phyloP scores from a whole-genome alignment of 2,113 vertebrate genomes.

The Glaucomys volans region DNA sequence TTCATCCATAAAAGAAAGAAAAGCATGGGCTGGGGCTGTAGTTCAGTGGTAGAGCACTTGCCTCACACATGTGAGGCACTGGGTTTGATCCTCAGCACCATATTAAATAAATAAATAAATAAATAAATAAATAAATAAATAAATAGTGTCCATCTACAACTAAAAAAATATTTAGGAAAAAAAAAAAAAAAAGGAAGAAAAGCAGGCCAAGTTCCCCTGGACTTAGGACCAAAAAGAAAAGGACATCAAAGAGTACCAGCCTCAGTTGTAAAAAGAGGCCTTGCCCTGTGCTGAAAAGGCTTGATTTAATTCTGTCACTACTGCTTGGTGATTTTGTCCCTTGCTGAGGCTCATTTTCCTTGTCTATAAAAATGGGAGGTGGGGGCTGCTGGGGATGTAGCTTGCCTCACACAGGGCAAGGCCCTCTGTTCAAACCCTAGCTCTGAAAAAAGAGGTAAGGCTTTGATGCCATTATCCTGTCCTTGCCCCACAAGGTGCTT shows the following conservation, averaged over 20 bases:
- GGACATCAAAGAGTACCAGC: too few relatives aligned
- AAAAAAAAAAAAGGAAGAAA: background rate
- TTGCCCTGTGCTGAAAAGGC: background rate
- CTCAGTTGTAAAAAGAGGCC: background rate
- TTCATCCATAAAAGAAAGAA: background rate
- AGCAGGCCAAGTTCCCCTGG: background rate
- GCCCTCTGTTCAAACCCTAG: background rate
- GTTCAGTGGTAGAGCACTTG: too few relatives aligned
- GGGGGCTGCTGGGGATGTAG: background rate
- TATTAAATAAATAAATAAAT: too few relatives aligned
- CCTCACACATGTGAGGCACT: too few relatives aligned
- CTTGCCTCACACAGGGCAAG: background rate
- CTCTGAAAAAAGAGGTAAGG: background rate
- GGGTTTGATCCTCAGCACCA: too few relatives aligned
- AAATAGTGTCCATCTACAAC: too few relatives aligned
- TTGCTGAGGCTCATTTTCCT: slow-evolving; percentile 16
- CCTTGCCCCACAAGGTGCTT: background rate
- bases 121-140: too few relatives aligned
- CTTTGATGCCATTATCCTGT: background rate
- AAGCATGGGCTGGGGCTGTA: background rate
- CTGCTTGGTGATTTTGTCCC: background rate
- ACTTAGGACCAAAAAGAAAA: background rate
- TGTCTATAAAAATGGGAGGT: background rate
- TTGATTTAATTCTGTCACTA: background rate
- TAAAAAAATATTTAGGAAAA: too few relatives aligned